A percentile compares a stretch with the other conserved stretches of the same genome.
phyloP scores from a whole-genome alignment of 2,113 vertebrate genomes.

The Colaptes auratus region DNA sequence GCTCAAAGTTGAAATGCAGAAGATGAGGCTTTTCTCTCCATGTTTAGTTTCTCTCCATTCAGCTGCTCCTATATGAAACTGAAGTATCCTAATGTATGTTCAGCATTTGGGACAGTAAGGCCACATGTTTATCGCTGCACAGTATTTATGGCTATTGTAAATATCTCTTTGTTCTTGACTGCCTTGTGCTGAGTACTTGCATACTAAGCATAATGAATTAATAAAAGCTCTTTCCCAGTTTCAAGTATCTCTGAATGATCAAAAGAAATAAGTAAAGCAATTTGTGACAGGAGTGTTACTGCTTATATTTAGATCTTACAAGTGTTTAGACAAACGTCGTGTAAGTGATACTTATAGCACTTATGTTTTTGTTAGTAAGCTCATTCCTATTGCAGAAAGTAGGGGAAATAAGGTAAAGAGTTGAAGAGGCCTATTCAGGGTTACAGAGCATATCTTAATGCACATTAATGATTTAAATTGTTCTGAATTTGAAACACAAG shows the following conservation, averaged over 20 bases:
- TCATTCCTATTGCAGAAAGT: neutral
- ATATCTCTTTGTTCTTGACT: slow-evolving; percentile 13
- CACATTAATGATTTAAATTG: neutral
- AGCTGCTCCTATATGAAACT: neutral
- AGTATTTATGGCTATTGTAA: slow-evolving; percentile 1
- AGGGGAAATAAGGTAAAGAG: neutral
- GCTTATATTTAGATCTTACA: neutral
- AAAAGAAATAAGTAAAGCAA: neutral
- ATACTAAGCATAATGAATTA: neutral
- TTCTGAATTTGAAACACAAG: slow-evolving; percentile 4
- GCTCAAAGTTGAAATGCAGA: neutral
- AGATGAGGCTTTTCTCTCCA: neutral
- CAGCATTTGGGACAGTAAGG: neutral
- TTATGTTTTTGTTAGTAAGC: neutral
- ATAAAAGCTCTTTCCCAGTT: neutral
- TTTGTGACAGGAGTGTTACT: neutral
- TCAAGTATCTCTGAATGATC: neutral
- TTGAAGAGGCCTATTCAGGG: neutral
- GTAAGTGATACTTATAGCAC: neutral
- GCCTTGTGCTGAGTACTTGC: neutral
- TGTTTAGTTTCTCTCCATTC: neutral
- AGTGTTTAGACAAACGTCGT: neutral
- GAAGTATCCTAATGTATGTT: neutral
- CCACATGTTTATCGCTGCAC: neutral
- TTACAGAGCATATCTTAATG: neutral